These are phyloP conservation scores for Eremobia ochroleuca DNA, from an alignment of 2,888 invertebrate genomes.

Conservation along the genomic window DNA sequence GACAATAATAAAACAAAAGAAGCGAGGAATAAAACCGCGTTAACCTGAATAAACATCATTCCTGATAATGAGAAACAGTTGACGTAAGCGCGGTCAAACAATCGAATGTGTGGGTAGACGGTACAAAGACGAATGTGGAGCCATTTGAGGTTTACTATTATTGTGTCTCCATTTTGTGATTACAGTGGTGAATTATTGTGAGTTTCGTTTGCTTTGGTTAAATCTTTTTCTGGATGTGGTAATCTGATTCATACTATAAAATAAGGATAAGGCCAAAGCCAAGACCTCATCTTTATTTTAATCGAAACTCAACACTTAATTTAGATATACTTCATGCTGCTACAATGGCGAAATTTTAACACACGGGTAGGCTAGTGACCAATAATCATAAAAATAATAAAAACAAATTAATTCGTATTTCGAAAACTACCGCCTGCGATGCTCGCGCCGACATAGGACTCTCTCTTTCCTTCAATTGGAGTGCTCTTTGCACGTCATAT, in stretches of 20 bases:
- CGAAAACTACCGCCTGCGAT: too few species aligned
- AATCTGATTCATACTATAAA: neutral
- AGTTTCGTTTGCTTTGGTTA: slow-evolving; percentile 20
- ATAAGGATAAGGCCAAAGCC: neutral
- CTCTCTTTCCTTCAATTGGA: too few species aligned
- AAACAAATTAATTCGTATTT: too few species aligned
- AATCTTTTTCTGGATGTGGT: slow-evolving; percentile 7
- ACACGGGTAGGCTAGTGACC: too few species aligned
- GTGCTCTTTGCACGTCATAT: too few species aligned
- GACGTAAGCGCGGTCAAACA: slow-evolving; percentile 58
- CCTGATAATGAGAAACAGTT: slow-evolving; percentile 44
- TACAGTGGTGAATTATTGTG: slow-evolving; percentile 5
- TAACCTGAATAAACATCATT: slow-evolving; percentile 66
- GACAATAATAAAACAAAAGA: slow-evolving; percentile 27
- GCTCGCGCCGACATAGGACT: too few species aligned
- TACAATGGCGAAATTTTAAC: too few species aligned
- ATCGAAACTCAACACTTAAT: too few species aligned
- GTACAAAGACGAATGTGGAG: slow-evolving; percentile 50
- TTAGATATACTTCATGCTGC: too few species aligned
- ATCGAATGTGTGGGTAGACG: slow-evolving; percentile 45
- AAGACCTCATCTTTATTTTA: too few species aligned
- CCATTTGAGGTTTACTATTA: slow-evolving; percentile 46
- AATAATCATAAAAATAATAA: too few species aligned
- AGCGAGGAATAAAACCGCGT: slow-evolving; percentile 28
- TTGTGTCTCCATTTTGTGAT: slow-evolving; percentile 48